Conservation (phyloP, 2,113 vertebrate genomes). For the Pterocles gutturalis region DNA sequence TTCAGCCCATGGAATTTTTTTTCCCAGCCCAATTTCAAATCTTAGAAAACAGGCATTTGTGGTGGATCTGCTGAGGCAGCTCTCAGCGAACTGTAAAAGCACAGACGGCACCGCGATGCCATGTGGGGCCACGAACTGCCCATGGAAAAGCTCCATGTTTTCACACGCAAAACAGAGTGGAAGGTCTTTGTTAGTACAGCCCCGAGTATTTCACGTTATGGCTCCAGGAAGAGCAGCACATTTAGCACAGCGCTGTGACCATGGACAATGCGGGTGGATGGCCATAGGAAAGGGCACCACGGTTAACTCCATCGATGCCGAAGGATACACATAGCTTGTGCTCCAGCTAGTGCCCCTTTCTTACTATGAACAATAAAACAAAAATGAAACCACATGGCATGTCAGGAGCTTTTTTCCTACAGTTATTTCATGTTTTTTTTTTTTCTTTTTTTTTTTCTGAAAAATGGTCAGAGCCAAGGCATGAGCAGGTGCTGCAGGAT, state of each 20-base stretch:
- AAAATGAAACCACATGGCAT: background rate
- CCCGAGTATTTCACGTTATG: slow-evolving; percentile 3
- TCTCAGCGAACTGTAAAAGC: slow-evolving; percentile 4
- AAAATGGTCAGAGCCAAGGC: background rate
- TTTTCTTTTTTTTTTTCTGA: background rate
- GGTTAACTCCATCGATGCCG: slow-evolving; percentile 18
- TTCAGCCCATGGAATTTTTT: background rate
- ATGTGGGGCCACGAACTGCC: slow-evolving; percentile 11
- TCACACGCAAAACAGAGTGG: background rate
- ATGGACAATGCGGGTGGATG: slow-evolving; percentile 44
- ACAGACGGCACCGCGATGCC: background rate
- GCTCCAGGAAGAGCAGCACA: slow-evolving; percentile 58
- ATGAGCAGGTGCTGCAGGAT: slow-evolving; percentile 35
- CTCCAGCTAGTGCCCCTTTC: background rate
- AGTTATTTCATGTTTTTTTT: background rate
- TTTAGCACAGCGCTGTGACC: slow-evolving; percentile 61
- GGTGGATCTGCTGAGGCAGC: slow-evolving; percentile 24
- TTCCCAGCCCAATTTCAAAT: background rate
- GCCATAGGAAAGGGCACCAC: background rate
- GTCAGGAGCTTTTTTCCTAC: background rate
- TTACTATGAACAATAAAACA: background rate
- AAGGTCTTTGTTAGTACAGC: slow-evolving; percentile 61
- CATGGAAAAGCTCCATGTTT: slow-evolving; percentile 52
- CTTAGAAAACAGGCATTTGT: background rate
- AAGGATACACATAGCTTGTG: background rate